Conservation (phyloP, 2,888 invertebrate genomes). For the Tetramorium bicarinatum region DNA sequence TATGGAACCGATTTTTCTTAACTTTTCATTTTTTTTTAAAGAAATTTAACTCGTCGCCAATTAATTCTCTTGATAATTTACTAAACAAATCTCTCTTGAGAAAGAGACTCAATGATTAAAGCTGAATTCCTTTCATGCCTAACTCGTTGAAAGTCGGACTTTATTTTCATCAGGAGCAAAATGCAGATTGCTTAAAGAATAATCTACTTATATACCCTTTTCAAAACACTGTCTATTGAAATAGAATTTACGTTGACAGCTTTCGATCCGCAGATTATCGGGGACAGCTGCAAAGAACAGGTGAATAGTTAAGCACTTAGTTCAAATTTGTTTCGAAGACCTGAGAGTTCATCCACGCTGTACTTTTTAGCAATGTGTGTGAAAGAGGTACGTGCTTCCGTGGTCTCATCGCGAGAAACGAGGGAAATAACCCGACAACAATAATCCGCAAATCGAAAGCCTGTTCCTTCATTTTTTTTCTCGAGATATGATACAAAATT, state of each 20-base stretch:
- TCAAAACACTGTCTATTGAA: constrained; percentile 39
- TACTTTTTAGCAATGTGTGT: constrained; percentile 75
- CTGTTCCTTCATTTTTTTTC: not conserved
- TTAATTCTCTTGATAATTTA: constrained; percentile 1
- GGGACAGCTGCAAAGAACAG: constrained; percentile 75
- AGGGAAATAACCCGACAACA: constrained; percentile 43
- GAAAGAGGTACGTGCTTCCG: constrained; percentile 54
- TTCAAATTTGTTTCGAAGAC: constrained; percentile 75
- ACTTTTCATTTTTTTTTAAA: not conserved
- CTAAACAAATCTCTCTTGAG: constrained; percentile 9
- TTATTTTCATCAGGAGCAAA: constrained; percentile 30
- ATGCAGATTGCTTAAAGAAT: constrained; percentile 55
- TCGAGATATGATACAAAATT: constrained; percentile 25
- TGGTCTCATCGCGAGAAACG: constrained; percentile 54
- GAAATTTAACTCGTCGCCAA: not conserved
- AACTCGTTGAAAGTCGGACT: not conserved
- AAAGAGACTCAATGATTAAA: constrained; percentile 11
- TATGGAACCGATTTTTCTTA: not conserved
- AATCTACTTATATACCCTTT: constrained; percentile 43
- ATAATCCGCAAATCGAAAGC: constrained; percentile 74
- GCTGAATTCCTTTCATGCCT: not conserved
- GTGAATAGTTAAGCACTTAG: constrained; percentile 78
- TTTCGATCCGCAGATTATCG: constrained; percentile 71
- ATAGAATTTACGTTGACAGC: constrained; percentile 52
- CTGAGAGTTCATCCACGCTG: constrained; percentile 79